phyloP scores from a whole-genome alignment of 2,888 invertebrate species.

The Phyto melanocephala region DNA sequence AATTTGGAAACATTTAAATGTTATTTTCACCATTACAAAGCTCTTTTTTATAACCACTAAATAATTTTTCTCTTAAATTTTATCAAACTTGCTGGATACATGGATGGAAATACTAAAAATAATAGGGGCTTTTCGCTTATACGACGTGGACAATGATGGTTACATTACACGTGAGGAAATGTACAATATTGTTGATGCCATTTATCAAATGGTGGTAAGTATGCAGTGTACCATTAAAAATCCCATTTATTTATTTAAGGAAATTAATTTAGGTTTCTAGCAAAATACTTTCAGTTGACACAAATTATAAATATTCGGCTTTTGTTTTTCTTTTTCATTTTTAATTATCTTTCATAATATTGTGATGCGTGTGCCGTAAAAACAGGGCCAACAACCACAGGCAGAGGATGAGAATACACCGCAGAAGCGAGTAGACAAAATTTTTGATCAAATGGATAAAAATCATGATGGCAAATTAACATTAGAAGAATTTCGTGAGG shows the following conservation, averaged over 20 bases:
- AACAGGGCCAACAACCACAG: conserved; percentile 91
- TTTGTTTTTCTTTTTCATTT: background rate
- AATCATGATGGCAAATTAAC: conserved; percentile 98
- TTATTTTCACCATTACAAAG: conserved; percentile 3
- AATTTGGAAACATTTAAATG: conserved; percentile 39
- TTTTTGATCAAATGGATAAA: conserved; percentile 99
- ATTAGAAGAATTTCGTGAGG: conserved; percentile 98
- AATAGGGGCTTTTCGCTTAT: conserved; percentile 96
- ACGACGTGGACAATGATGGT: conserved; percentile 97
- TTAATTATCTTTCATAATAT: background rate
- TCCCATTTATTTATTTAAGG: background rate
- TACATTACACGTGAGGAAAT: conserved; percentile 97
- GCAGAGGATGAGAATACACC: conserved; percentile 95
- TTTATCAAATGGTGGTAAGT: conserved; percentile 99
- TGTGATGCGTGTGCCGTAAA: background rate
- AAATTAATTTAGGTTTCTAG: no score
- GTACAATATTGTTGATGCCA: conserved; percentile 98
- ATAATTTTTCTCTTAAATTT: background rate
- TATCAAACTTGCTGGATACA: conserved; percentile 1
- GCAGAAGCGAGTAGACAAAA: conserved; percentile 97
- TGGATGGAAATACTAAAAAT: background rate
- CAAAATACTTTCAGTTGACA: background rate
- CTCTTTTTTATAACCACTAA: background rate
- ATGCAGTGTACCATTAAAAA: background rate
- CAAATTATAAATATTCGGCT: background rate